A percentile compares a stretch with the other conserved stretches of the same genome.
phyloP scores from a whole-genome alignment of 2,797 vertebrate species.

The Silurus aristotelis region DNA sequence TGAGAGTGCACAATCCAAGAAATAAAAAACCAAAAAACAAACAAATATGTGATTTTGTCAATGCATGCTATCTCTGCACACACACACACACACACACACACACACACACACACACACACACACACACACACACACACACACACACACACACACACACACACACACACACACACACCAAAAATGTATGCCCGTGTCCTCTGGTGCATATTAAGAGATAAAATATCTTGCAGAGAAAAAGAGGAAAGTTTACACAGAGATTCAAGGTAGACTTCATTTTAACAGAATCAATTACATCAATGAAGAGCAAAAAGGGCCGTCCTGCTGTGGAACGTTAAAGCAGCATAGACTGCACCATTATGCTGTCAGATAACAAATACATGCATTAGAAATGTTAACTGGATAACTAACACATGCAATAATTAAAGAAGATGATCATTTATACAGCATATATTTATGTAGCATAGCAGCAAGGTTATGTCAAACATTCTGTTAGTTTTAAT shows the following conservation, averaged over 20 bases:
- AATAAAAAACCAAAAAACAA: background rate
- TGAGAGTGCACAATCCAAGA: conserved; percentile 30
- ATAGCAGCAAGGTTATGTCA: conserved; percentile 12
- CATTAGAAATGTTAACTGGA: background rate
- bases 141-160: background rate
- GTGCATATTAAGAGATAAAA: background rate
- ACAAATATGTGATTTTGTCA: conserved; percentile 15
- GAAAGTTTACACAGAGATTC: conserved; percentile 41
- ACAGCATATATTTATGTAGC: conserved; percentile 22
- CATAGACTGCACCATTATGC: conserved; percentile 8
- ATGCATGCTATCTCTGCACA: background rate
- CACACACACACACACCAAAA: background rate
- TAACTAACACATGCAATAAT: background rate
- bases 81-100: background rate
- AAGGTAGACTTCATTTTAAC: conserved; percentile 38
- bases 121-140: background rate
- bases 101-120: background rate
- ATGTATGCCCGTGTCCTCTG: background rate
- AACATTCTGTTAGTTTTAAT: conserved; percentile 13
- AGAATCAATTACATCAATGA: conserved; percentile 57
- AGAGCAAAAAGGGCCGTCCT: background rate
- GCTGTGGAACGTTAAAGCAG: conserved; percentile 17
- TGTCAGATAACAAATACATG: conserved; percentile 17
- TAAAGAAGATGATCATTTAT: conserved; percentile 13
- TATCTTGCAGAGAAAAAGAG: conserved; percentile 5